A percentile compares a stretch with the other conserved stretches of the same genome.
Conservation (phyloP, 1,140 invertebrate genomes). For the Capitella teleta region DNA sequence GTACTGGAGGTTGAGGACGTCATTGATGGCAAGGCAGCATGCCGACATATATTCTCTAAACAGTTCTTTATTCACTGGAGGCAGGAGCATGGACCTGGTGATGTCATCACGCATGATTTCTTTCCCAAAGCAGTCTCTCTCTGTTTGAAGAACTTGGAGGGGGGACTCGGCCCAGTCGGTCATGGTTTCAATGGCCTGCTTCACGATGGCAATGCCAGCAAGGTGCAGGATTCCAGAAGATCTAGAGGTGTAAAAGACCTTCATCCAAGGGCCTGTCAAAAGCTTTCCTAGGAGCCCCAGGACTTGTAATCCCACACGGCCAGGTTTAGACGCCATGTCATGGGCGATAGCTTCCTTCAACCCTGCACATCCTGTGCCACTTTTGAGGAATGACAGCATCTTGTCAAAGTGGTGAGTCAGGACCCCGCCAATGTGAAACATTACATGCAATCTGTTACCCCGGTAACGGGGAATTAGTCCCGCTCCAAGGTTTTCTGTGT, state of each 20-base stretch:
- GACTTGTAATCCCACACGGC: background rate
- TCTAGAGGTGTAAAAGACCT: constrained; percentile 5
- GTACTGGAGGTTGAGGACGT: too few species aligned
- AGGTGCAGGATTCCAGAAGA: background rate
- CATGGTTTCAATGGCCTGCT: background rate
- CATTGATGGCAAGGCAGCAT: too few species aligned
- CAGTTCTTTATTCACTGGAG: too few species aligned
- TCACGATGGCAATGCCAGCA: constrained; percentile 8
- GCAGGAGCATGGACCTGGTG: too few species aligned
- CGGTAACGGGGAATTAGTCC: constrained; percentile 10
- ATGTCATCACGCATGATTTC: too few species aligned
- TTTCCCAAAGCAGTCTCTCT: too few species aligned
- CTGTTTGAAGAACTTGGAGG: too few species aligned
- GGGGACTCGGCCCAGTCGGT: too few species aligned
- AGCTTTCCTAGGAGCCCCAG: constrained; percentile 9
- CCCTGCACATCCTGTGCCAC: too few species aligned
- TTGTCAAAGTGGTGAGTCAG: background rate
- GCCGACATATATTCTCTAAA: too few species aligned
- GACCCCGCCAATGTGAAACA: constrained; percentile 12
- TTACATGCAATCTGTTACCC: constrained; percentile 7
- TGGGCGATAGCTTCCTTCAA: too few species aligned
- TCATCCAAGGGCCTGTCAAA: constrained; percentile 8
- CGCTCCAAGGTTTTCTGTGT: background rate
- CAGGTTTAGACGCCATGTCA: background rate
- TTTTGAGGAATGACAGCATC: background rate